A percentile compares a stretch with the other conserved stretches of the same genome.
Evolutionary conservation across 2,888 invertebrate species (phyloP).

Genomic region (Barypeithes pellucidus): DNA sequence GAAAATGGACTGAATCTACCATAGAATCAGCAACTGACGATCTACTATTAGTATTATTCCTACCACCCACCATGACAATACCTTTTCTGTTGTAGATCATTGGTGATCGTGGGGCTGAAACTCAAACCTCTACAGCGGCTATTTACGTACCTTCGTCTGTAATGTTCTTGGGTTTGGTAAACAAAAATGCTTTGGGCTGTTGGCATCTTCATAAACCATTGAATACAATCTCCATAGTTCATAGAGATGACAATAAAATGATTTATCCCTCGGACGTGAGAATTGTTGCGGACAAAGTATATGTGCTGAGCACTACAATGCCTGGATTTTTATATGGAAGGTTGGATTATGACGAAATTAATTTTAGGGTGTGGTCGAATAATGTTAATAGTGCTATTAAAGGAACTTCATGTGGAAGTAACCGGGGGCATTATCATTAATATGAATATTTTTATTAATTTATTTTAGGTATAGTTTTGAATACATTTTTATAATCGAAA

Average conservation of each 20-base stretch:
- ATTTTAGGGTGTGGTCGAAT: conserved; percentile 77
- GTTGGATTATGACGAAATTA: conserved; percentile 75
- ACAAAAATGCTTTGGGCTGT: conserved; percentile 81
- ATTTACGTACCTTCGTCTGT: conserved; percentile 76
- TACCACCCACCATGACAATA: too few relatives aligned
- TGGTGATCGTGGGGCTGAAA: conserved; percentile 78
- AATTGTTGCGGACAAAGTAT: conserved; percentile 77
- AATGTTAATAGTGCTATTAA: conserved; percentile 67
- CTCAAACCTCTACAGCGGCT: conserved; percentile 81
- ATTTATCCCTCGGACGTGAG: conserved; percentile 83
- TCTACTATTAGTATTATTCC: too few relatives aligned
- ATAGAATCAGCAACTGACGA: too few relatives aligned
- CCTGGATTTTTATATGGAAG: conserved; percentile 79
- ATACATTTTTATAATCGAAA: too few relatives aligned
- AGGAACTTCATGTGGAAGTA: conserved; percentile 69
- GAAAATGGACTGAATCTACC: too few relatives aligned
- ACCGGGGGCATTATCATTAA: not conserved
- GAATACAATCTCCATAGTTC: conserved; percentile 74
- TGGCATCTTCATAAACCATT: conserved; percentile 77
- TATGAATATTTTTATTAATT: not conserved
- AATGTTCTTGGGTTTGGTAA: conserved; percentile 81
- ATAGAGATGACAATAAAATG: conserved; percentile 75
- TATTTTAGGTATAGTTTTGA: not conserved
- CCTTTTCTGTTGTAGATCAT: conserved; percentile 68
- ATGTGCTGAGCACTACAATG: conserved; percentile 80